phyloP scores from a whole-genome alignment of 1,140 invertebrate species.

The Acromyrmex charruanus region DNA sequence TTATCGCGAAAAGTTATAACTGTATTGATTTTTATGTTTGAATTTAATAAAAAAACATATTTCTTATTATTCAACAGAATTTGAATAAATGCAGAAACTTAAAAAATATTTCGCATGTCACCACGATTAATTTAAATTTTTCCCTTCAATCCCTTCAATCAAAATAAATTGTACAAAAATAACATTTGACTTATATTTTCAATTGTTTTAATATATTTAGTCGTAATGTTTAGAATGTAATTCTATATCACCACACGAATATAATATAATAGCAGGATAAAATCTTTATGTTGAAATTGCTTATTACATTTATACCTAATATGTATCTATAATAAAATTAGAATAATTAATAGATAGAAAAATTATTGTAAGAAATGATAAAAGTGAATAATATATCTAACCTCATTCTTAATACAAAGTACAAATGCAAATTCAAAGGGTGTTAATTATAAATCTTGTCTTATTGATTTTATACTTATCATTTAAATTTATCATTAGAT shows the following conservation, averaged over 20 bases:
- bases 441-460: too few relatives aligned
- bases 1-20: neutral
- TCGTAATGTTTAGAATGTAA: neutral
- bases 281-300: neutral
- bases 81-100: constrained; percentile 1
- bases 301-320: neutral
- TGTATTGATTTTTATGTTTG: neutral
- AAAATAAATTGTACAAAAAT: constrained; percentile 7
- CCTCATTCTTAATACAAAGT: too few relatives aligned
- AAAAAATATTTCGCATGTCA: neutral
- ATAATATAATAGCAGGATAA: neutral
- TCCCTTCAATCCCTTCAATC: neutral
- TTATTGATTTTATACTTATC: too few relatives aligned
- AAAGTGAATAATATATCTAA: too few relatives aligned
- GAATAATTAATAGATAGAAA: too few relatives aligned
- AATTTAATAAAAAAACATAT: neutral
- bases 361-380: too few relatives aligned
- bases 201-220: neutral
- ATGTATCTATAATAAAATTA: too few relatives aligned
- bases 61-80: neutral
- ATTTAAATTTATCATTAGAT: too few relatives aligned
- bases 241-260: neutral
- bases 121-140: neutral
- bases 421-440: too few relatives aligned
- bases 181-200: neutral